Evolutionary conservation across 2,797 vertebrate genomes (phyloP), one percentile per base, ranked within the genome.

Genomic region (Sebastes oblongus): DNA sequence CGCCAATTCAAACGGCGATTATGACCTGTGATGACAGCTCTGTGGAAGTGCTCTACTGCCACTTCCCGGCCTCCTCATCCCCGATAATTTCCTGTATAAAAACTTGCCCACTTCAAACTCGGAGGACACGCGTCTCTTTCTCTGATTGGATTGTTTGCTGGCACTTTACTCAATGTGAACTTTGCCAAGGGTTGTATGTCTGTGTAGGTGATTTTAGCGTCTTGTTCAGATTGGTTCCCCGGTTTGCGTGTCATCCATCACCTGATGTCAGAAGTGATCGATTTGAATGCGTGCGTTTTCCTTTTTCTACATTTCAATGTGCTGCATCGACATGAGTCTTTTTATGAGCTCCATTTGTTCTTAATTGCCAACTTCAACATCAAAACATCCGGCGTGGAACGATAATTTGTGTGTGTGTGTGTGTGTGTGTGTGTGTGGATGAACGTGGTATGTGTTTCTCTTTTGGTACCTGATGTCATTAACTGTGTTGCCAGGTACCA

Each of bases 141-240:
- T 91, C 86, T 77, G 85, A 91, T 87, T 89, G 90, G 92, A 94
- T 93, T 67, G 84, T 93, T 93, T 93, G 87, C 92, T 93, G 93
- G 91, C 93, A 95, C 94, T 95, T 95, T 93, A 94, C 90, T 94
- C 91, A 84, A 88, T 83, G 93, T 93, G 92, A 94, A 93, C 90
- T 93, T 94, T 94, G 93, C 94, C 93, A 94, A 92, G 93, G 89
- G 90, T 52, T 92, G 90, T 92, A 68, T 88, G 85, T 92, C 72
- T 82, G 81, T 86, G 86, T 89, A 75, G 84, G 83, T 85, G 86
- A 91, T 85, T 87, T 90, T 86, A 88, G 90, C 83, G 82, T 92
- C 86, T 89, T 83, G 81, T 89, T 91, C 65, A 55, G 83, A 89
- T 86, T 81, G 89, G 74, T 87, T 85, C 85, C 85, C 79, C 64